Base-by-base conservation (phyloP, 53 echinoderm and acorn worm genomes). In the Antedon mediterranea region DNA sequence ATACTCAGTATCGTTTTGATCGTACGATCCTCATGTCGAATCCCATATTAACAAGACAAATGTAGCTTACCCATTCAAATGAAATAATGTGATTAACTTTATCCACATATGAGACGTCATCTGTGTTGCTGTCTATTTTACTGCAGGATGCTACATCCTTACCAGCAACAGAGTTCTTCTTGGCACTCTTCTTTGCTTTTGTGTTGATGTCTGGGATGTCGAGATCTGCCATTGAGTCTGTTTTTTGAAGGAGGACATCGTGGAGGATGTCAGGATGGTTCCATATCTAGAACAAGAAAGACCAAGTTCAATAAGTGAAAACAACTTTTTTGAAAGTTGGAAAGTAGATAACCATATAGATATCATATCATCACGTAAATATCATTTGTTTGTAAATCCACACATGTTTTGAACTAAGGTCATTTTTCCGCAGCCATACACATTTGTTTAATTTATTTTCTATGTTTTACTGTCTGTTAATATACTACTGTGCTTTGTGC, bases 51-150 rank as follows among this genome's bases (percentile, higher is more conserved):
- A n/a, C n/a, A n/a, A n/a, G n/a, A n/a, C n/a, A n/a, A n/a, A n/a
- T n/a, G n/a, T n/a, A n/a, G 80, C 90, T 78, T 77, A 98, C 98
- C 98, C 98, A 98, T 82, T 98, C 92, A 80, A 98, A 92, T 1
- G 98, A 98, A 79, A 98, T 84, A 76, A 98, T 92, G 37, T 90
- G 88, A 57, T 92, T 89, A 78, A 98, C 88, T 72, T 92, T 98
- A 70, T 98, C 92, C 44, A 82, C 76, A 76, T 91, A 95, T 0
- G 87, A 72, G 43, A 71, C 41, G 29, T 71, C 29, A 29, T 28
- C 31, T 57, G 13, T 31, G 8, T 77, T 18, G 44, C 23, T 15
- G 3, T 71, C 29, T 0, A 33, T 27, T 32, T 29, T 43, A 28
- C 57, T 31, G 6, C 27, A 14, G 13, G 81, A 28, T 0, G 32